Evolutionary conservation across 2,888 invertebrate genomes (phyloP).

Genomic region (Yponomeuta cagnagella): DNA sequence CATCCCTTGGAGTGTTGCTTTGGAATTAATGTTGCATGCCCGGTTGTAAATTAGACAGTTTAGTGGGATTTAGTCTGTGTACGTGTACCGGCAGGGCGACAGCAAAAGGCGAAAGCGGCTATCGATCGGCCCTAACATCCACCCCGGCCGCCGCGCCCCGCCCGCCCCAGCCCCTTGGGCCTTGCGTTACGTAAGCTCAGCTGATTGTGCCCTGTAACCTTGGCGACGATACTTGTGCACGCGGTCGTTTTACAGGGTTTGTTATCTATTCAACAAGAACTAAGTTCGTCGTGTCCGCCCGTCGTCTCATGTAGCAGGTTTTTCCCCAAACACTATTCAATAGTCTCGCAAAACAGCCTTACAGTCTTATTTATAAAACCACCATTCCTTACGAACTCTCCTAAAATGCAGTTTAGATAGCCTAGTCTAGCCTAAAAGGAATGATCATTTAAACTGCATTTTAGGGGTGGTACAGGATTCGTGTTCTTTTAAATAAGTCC

Average conservation of each 20-base stretch:
- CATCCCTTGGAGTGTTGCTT: neutral
- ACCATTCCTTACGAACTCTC: no score
- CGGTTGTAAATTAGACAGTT: neutral
- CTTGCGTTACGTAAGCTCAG: constrained; percentile 69
- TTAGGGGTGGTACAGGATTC: no score
- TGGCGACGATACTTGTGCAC: constrained; percentile 62
- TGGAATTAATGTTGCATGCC: neutral
- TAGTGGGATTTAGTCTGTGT: constrained; percentile 26
- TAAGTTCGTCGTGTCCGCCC: no score
- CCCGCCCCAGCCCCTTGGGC: constrained; percentile 35
- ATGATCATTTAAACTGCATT: no score
- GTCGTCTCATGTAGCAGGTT: no score
- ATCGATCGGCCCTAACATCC: constrained; percentile 68
- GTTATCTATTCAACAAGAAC: no score
- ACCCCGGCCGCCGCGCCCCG: constrained; percentile 29
- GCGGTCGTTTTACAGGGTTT: constrained; percentile 28
- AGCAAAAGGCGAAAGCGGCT: constrained; percentile 56
- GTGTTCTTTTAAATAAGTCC: no score
- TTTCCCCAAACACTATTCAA: no score
- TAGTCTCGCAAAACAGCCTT: no score
- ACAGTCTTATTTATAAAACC: no score
- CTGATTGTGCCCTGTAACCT: constrained; percentile 73
- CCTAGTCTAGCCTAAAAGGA: no score
- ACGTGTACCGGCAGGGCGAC: constrained; percentile 46
- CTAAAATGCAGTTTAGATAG: no score